Conservation (phyloP, 2,113 vertebrate genomes). For the Cacatua alba region DNA sequence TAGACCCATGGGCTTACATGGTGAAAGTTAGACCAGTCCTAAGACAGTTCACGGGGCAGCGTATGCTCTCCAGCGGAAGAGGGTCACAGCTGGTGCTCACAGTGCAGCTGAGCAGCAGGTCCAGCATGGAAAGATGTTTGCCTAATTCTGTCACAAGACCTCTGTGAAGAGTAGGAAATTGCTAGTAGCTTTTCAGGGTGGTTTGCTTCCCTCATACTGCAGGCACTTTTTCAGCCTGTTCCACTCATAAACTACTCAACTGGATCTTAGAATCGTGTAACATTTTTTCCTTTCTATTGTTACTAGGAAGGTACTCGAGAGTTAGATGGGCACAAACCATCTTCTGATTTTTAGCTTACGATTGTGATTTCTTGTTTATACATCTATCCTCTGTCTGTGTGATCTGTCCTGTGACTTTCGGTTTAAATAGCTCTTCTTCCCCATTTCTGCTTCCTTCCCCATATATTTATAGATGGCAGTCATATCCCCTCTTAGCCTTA, state of each 20-base stretch:
- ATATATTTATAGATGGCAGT: background rate
- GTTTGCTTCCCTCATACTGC: background rate
- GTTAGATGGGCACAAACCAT: background rate
- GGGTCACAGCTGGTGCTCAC: background rate
- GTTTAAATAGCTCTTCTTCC: background rate
- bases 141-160: background rate
- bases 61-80: background rate
- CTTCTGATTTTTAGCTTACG: background rate
- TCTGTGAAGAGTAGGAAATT: background rate
- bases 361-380: background rate
- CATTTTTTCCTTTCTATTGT: background rate
- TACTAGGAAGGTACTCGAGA: background rate
- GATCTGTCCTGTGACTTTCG: background rate
- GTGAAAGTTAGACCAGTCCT: background rate
- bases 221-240: background rate
- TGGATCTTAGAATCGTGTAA: rapidly evolving
- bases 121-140: background rate
- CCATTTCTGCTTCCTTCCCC: background rate
- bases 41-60: background rate
- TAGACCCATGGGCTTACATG: background rate
- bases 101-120: background rate
- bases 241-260: background rate
- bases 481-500: background rate
- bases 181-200: background rate
- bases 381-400: background rate